These are phyloP conservation scores for Fragum sueziense DNA, from an alignment of 2,888 invertebrate species.

Conservation along the genomic window DNA sequence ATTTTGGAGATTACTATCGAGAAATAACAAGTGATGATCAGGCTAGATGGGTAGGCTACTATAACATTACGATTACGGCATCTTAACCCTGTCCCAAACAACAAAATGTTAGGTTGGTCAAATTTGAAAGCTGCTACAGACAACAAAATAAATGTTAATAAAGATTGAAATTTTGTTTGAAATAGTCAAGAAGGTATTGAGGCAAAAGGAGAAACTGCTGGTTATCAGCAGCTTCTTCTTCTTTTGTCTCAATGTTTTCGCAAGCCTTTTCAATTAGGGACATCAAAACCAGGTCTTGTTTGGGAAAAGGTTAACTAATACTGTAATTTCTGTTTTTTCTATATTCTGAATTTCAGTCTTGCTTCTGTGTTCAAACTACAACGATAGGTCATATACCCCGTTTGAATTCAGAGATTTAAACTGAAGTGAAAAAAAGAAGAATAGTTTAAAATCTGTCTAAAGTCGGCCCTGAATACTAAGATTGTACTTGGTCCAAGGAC, in stretches of 20 bases:
- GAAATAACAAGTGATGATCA: slow-evolving; percentile 93
- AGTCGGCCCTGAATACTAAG: no score
- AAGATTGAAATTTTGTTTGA: neutral
- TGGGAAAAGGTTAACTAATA: neutral
- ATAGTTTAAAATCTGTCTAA: no score
- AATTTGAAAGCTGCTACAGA: neutral
- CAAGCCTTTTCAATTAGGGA: neutral
- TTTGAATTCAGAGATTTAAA: no score
- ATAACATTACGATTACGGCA: no score
- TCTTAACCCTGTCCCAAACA: neutral
- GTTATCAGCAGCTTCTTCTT: neutral
- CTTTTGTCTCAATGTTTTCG: neutral
- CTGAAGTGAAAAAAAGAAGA: no score
- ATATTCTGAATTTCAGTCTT: no score
- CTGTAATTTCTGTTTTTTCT: no score
- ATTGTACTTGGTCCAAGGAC: no score
- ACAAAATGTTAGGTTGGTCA: neutral
- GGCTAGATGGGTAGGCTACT: slow-evolving; percentile 92
- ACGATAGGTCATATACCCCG: no score
- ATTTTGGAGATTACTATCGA: slow-evolving; percentile 92
- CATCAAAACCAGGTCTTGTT: neutral
- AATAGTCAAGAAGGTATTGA: neutral
- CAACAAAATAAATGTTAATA: neutral
- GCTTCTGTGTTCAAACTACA: no score
- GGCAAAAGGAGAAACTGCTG: neutral